A percentile compares a stretch with the other conserved stretches of the same genome.
Evolutionary conservation across 2,113 vertebrate genomes (phyloP).

Genomic region (Lucifuga dentata): DNA sequence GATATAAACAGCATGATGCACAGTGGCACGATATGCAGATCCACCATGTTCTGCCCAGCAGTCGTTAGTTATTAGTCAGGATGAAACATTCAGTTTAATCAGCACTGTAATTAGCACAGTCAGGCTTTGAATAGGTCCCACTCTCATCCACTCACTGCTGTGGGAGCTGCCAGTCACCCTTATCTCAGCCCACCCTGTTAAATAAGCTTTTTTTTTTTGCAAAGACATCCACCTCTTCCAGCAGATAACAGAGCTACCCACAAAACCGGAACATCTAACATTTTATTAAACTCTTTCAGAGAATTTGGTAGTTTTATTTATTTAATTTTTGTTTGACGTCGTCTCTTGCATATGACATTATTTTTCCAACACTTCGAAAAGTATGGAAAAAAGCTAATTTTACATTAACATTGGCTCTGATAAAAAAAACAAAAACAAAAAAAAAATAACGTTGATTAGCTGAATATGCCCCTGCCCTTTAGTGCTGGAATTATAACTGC

Average conservation of each 20-base stretch:
- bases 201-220: background rate
- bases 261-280: no score
- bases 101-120: background rate
- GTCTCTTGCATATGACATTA: background rate
- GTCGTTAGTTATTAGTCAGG: background rate
- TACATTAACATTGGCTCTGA: background rate
- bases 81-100: background rate
- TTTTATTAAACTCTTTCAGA: no score
- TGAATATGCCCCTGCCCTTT: background rate
- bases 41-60: background rate
- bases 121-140: background rate
- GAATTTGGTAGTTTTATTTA: no score
- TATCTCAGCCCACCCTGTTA: background rate
- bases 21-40: no score
- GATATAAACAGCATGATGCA: no score
- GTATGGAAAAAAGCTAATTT: background rate
- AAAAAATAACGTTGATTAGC: no score
- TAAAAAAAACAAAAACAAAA: no score
- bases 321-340: no score
- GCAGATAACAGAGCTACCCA: background rate
- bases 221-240: background rate
- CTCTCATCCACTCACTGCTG: background rate
- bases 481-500: background rate
- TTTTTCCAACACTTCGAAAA: no score
- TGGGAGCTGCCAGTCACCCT: background rate